Evolutionary conservation across 2,113 vertebrate species (phyloP).

Genomic region (Lipotes vexillifer): DNA sequence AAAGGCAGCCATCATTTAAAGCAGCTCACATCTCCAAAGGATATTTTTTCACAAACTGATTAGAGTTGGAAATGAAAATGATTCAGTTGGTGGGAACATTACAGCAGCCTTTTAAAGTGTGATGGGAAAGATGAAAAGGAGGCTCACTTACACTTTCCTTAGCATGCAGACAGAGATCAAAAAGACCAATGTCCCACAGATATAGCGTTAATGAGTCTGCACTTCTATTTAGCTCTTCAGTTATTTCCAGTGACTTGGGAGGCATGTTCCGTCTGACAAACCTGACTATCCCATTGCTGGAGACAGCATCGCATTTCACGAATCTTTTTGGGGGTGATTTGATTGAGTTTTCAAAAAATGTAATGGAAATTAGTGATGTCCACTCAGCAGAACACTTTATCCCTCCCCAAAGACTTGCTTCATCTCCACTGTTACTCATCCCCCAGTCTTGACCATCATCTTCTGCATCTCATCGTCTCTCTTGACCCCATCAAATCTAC

Average conservation of each 20-base stretch:
- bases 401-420: background rate
- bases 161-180: conserved; percentile 82
- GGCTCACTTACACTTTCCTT: conserved; percentile 82
- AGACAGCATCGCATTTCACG: background rate
- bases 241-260: conserved; percentile 66
- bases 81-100: conserved; percentile 86
- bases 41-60: conserved; percentile 88
- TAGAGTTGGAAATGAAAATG: conserved; percentile 88
- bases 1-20: conserved; percentile 85
- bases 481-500: background rate
- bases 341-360: conserved; percentile 26
- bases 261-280: conserved; percentile 17
- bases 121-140: conserved; percentile 86
- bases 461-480: background rate
- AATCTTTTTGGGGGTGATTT: background rate
- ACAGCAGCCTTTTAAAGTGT: conserved; percentile 84
- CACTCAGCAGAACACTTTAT: background rate
- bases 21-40: conserved; percentile 85
- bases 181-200: conserved; percentile 80
- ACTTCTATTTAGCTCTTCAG: conserved; percentile 64
- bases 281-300: background rate
- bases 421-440: background rate
- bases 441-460: background rate
- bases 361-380: background rate
- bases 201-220: conserved; percentile 79